Percentiles rank a stretch among this genome's conserved stretches.
Evolutionary conservation across 2,113 vertebrate genomes (phyloP).

Genomic region (Scortum barcoo): DNA sequence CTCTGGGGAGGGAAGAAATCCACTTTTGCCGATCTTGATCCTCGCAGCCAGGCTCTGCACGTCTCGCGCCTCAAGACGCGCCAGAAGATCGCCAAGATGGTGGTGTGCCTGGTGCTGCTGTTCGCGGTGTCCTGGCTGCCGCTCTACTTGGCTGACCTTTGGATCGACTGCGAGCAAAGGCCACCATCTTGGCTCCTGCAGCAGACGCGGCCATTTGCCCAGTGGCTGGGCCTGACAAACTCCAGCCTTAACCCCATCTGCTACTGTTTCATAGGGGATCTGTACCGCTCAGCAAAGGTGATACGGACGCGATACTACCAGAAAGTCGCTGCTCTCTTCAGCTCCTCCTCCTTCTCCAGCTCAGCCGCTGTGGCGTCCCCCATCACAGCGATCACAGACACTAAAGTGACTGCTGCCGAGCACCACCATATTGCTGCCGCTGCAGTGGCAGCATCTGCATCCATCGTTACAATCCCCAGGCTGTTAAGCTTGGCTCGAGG

Average conservation of each 20-base stretch:
- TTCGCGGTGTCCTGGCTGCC: conserved; percentile 92
- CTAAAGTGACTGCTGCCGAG: conserved; percentile 35
- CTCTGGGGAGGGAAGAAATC: conserved; percentile 86
- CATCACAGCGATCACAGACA: conserved; percentile 28
- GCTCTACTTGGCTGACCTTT: conserved; percentile 90
- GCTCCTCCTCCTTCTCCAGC: conserved; percentile 80
- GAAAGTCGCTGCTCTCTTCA: conserved; percentile 87
- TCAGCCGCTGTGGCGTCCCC: conserved; percentile 45
- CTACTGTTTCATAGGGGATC: conserved; percentile 92
- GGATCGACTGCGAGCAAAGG: conserved; percentile 88
- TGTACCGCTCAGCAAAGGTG: conserved; percentile 89
- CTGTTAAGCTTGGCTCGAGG: conserved; percentile 55
- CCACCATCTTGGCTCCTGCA: conserved; percentile 90
- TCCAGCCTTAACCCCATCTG: conserved; percentile 95
- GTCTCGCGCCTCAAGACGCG: conserved; percentile 88
- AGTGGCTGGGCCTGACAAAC: conserved; percentile 94
- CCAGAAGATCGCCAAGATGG: conserved; percentile 93
- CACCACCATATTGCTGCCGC: conserved; percentile 41
- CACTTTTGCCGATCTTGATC: conserved; percentile 83
- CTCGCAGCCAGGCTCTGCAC: conserved; percentile 85
- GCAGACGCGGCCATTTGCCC: conserved; percentile 90
- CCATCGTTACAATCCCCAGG: conserved; percentile 65
- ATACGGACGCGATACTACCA: conserved; percentile 90
- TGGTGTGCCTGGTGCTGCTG: conserved; percentile 91
- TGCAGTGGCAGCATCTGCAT: conserved; percentile 48